phyloP scores from a whole-genome alignment of 2,113 vertebrate species.

The Prionailurus viverrinus region DNA sequence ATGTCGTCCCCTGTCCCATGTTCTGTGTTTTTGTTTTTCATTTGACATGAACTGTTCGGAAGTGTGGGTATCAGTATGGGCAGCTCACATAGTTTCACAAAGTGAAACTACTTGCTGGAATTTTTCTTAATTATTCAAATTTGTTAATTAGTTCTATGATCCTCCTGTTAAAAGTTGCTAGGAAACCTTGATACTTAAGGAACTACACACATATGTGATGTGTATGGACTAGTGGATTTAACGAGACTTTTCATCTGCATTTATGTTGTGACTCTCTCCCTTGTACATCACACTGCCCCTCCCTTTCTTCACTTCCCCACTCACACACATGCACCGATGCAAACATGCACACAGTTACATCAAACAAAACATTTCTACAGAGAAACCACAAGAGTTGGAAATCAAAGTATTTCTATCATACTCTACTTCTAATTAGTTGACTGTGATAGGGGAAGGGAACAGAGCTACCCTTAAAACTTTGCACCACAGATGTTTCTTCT shows the following conservation, averaged over 20 bases:
- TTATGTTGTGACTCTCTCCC: neutral
- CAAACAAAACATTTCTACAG: neutral
- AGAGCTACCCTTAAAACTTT: neutral
- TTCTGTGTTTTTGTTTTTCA: neutral
- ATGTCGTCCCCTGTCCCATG: neutral
- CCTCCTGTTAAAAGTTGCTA: neutral
- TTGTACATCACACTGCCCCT: neutral
- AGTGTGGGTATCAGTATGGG: neutral
- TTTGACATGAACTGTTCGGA: neutral
- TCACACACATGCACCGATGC: neutral
- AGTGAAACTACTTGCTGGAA: neutral
- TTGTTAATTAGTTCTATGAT: neutral
- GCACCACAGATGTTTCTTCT: conserved; percentile 23
- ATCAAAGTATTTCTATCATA: neutral
- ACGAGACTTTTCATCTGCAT: neutral
- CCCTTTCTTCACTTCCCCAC: neutral
- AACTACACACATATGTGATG: neutral
- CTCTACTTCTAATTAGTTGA: neutral
- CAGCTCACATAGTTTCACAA: neutral
- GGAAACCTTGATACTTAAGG: neutral
- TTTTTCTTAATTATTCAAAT: conserved; percentile 38
- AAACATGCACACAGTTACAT: neutral
- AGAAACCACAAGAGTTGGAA: neutral
- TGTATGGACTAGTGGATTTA: neutral
- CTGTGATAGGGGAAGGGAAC: neutral